Evolutionary conservation across 2,888 invertebrate genomes (phyloP), one percentile per base, ranked within the genome.

Genomic region (Sinodicranocentrus sp.): DNA sequence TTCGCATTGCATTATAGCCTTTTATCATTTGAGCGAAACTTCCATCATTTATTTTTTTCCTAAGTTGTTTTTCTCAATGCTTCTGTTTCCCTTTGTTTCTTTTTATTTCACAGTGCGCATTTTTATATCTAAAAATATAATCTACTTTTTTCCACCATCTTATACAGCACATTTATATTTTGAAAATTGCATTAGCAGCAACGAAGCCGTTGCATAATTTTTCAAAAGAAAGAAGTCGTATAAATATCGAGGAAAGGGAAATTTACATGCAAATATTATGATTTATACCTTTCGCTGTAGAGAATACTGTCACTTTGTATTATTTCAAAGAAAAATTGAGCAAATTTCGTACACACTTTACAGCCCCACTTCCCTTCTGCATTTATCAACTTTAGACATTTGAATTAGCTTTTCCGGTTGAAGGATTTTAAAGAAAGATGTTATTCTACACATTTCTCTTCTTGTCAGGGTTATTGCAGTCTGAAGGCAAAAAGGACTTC

Each of bases 181-280:
- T 28, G 33, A 19, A 52, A 1, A 23, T n/a, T n/a, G n/a, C n/a
- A n/a, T n/a, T n/a, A n/a, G n/a, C n/a, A n/a, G n/a, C n/a, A n/a
- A n/a, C n/a, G n/a, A n/a, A n/a, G n/a, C n/a, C n/a, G n/a, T n/a
- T n/a, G n/a, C n/a, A n/a, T n/a, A n/a, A n/a, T n/a, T n/a, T 6
- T 6, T 17, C n/a, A 52, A 3, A 28, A 33, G 52, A 65, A 70
- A 13, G 21, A 33, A 52, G 52, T 26, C 52, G 33, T 33, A 52
- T 19, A 19, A 21, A 25, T 52, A 54, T n/a, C 48, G 17, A 26
- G n/a, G n/a, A n/a, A n/a, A n/a, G n/a, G 52, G 52, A 70, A 70
- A 70, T 70, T 52, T 54, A 33, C 70, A 70, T 70, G 52, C 21
- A 70, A 70, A 70, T 70, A 70, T 52, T 54, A 54, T 54, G 54